Conservation (phyloP, 2,888 invertebrate species). For the Limnephilus lunatus region DNA sequence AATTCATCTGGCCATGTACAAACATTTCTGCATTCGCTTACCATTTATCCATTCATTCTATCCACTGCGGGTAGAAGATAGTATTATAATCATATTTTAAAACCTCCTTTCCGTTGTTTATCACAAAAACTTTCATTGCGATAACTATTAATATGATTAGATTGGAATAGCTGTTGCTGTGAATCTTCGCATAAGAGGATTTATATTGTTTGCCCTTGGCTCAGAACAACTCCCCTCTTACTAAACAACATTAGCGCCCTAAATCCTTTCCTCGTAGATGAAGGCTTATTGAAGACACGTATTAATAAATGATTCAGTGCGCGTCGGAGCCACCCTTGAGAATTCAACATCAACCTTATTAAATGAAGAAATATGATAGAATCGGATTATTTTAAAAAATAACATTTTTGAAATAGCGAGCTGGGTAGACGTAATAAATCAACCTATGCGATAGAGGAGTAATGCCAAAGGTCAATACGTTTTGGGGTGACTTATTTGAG, state of each 20-base stretch:
- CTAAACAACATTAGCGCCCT: background rate
- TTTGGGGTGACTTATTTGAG: background rate
- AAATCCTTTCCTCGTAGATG: background rate
- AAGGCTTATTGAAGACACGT: background rate
- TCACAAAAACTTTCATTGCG: background rate
- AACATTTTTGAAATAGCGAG: background rate
- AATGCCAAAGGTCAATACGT: background rate
- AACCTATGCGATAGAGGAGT: background rate
- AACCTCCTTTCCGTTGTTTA: background rate
- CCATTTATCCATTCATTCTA: too few species aligned
- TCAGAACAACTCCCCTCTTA: background rate
- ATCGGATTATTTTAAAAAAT: background rate
- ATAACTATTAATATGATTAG: background rate
- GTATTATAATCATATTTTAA: background rate
- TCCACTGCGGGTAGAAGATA: background rate
- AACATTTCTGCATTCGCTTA: too few species aligned
- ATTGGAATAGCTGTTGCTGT: background rate
- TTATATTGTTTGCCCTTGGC: background rate
- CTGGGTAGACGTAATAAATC: background rate
- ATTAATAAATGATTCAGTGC: constrained; percentile 2
- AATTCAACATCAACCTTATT: background rate
- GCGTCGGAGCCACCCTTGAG: background rate
- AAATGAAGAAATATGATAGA: constrained; percentile 2
- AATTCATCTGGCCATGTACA: too few species aligned
- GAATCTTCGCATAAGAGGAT: background rate